These are phyloP conservation scores for Chydorus sphaericus DNA, from an alignment of 2,888 invertebrate genomes.

Conservation along the genomic window DNA sequence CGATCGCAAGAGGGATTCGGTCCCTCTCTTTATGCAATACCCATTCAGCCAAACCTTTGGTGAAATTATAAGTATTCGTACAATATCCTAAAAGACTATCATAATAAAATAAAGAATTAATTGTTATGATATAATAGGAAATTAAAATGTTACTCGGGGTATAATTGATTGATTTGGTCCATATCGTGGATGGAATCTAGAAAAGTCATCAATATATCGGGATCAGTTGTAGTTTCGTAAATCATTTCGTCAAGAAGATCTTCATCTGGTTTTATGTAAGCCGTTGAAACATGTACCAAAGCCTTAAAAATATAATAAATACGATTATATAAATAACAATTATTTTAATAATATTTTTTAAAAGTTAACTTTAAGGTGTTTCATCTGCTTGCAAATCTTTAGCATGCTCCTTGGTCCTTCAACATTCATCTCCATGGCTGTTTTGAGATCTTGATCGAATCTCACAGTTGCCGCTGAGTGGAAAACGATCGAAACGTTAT, in stretches of 20 bases:
- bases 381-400: constrained; percentile 33
- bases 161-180: too few species aligned
- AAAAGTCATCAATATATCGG: too few species aligned
- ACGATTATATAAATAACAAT: too few species aligned
- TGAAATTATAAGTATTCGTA: not conserved
- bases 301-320: too few species aligned
- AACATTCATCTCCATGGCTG: constrained; percentile 38
- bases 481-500: constrained; percentile 31
- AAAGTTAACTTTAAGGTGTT: constrained; percentile 29
- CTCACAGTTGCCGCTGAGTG: constrained; percentile 41
- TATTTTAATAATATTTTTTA: not conserved
- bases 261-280: not conserved
- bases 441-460: constrained; percentile 38
- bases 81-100: too few species aligned
- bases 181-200: too few species aligned
- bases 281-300: not conserved
- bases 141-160: too few species aligned
- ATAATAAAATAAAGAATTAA: too few species aligned
- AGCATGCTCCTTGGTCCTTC: constrained; percentile 35
- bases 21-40: not conserved
- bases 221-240: not conserved
- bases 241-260: not conserved
- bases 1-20: constrained; percentile 1
- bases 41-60: constrained; percentile 1
- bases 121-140: too few species aligned